Percentiles rank a stretch among this genome's conserved stretches.
Conservation (phyloP, 2,113 vertebrate genomes). For the Hydrolagus affinis region DNA sequence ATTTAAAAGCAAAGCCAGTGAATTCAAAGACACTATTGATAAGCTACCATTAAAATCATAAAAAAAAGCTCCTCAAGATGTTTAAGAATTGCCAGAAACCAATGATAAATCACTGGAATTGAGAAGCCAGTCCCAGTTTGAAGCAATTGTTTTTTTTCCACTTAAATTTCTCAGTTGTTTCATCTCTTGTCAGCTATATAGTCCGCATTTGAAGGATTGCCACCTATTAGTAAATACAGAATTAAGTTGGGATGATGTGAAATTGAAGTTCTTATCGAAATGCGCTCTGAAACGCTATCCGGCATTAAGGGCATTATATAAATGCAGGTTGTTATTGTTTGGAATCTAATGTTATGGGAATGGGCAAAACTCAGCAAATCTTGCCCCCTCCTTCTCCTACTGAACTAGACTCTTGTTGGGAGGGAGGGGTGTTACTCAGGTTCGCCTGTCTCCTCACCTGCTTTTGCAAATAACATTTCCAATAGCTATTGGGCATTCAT, state of each 20-base stretch:
- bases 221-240: conserved; percentile 3
- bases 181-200: background rate
- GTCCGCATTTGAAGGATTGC: background rate
- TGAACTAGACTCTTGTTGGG: no score
- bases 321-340: no score
- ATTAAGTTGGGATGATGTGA: background rate
- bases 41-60: background rate
- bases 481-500: no score
- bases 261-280: no score
- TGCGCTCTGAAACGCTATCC: no score
- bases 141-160: background rate
- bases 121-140: background rate
- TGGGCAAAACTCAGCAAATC: no score
- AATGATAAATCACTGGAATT: background rate
- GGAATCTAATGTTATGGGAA: no score
- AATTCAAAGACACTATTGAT: background rate
- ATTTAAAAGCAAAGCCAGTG: background rate
- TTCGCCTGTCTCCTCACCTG: no score
- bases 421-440: no score
- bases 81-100: background rate
- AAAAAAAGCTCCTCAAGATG: background rate
- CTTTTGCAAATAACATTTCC: no score
- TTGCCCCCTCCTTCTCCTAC: no score
- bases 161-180: background rate
- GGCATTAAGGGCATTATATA: no score